Evolutionary conservation across 2,888 invertebrate species (phyloP).

Genomic region (Chrysodeixis includens): DNA sequence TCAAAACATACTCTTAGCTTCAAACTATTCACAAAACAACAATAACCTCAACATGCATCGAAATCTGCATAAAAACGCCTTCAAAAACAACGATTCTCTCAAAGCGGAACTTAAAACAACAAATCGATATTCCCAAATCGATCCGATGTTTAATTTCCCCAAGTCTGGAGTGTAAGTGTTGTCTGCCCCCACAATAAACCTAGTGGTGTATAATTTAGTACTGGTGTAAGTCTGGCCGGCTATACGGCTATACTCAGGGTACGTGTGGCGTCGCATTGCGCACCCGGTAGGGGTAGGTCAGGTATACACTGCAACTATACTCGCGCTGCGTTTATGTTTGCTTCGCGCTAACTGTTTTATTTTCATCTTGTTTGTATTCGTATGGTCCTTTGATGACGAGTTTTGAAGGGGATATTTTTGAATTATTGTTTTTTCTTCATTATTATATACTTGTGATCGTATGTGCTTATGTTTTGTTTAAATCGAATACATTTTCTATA

Average conservation of each 20-base stretch:
- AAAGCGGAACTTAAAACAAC: neutral
- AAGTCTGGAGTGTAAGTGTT: constrained; percentile 66
- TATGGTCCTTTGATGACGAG: constrained; percentile 4
- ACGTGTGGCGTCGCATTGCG: constrained; percentile 68
- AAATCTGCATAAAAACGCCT: neutral
- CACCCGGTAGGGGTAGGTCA: constrained; percentile 80
- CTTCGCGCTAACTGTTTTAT: constrained; percentile 18
- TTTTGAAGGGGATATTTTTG: neutral
- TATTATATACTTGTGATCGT: neutral
- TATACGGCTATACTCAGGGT: constrained; percentile 46
- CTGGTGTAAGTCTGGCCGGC: constrained; percentile 70
- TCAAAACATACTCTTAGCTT: no score
- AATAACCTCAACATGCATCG: neutral
- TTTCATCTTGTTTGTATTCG: neutral
- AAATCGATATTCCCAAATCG: constrained; percentile 36
- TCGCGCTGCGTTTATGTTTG: constrained; percentile 31
- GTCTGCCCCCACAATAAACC: constrained; percentile 73
- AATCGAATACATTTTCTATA: no score
- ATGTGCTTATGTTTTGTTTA: no score
- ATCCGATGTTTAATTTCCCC: constrained; percentile 37
- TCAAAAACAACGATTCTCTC: neutral
- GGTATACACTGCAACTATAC: constrained; percentile 57
- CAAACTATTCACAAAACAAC: neutral
- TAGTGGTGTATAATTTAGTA: constrained; percentile 84
- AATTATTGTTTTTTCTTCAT: neutral